Percentiles rank a stretch among this genome's conserved stretches.
phyloP scores from a whole-genome alignment of 2,888 invertebrate genomes.

The Leptinotarsa rubiginosa region DNA sequence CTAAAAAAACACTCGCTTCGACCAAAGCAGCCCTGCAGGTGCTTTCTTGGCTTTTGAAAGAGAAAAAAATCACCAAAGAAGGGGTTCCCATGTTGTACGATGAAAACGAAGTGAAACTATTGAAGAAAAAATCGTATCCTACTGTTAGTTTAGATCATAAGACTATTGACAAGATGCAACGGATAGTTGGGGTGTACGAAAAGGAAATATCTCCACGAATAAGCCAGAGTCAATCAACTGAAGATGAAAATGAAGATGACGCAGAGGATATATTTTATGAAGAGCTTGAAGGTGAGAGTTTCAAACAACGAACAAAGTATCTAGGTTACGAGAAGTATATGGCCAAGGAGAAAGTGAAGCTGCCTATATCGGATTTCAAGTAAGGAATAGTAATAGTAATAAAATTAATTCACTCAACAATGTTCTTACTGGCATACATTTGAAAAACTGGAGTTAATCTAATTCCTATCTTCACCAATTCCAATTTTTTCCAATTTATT shows the following conservation, averaged over 20 bases:
- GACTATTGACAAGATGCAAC: constrained; percentile 64
- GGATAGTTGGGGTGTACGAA: constrained; percentile 59
- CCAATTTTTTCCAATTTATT: no score
- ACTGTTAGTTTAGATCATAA: constrained; percentile 46
- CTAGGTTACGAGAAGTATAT: constrained; percentile 51
- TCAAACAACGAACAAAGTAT: constrained; percentile 41
- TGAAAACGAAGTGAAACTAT: constrained; percentile 60
- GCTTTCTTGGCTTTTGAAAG: constrained; percentile 69
- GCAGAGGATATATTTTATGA: no score
- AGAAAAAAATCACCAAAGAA: constrained; percentile 66
- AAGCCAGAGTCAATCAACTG: constrained; percentile 29
- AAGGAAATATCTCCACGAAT: constrained; percentile 51
- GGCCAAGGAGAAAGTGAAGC: constrained; percentile 55
- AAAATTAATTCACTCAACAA: background rate
- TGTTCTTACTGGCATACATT: background rate
- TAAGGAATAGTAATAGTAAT: constrained; percentile 50
- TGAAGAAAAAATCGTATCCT: constrained; percentile 60
- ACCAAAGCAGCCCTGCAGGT: constrained; percentile 70
- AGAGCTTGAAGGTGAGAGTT: background rate
- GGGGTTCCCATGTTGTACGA: constrained; percentile 69
- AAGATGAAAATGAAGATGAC: background rate
- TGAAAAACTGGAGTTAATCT: no score
- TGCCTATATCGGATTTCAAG: constrained; percentile 65
- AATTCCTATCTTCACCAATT: no score
- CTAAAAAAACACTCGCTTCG: constrained; percentile 70